Evolutionary conservation across 37 sponge, comb jelly and placozoan genomes (phyloP).

Genomic region (Beroe forskalii): DNA sequence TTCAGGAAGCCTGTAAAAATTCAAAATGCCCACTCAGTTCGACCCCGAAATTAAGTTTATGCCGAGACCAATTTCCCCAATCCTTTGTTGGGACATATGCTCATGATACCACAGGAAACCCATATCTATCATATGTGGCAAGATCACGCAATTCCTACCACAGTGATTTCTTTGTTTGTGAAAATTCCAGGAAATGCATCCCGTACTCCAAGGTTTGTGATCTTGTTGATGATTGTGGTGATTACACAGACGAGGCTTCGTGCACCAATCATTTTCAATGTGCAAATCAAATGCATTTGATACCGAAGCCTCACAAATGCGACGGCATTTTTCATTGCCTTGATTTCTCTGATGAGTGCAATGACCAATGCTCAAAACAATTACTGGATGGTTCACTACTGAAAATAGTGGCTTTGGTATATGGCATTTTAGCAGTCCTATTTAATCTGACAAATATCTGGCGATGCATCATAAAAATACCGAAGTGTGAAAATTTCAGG

Average conservation of each 20-base stretch:
- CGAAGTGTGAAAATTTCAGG: background rate
- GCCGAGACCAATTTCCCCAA: background rate
- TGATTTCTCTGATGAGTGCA: conserved; percentile 20
- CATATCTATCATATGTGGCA: background rate
- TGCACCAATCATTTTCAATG: background rate
- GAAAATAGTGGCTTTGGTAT: background rate
- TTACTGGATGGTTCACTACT: background rate
- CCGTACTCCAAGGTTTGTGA: background rate
- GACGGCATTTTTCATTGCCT: conserved; percentile 5
- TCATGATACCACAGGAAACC: background rate
- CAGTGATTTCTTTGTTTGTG: background rate
- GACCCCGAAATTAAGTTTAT: background rate
- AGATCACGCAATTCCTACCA: background rate
- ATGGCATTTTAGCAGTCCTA: background rate
- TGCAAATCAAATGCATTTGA: background rate
- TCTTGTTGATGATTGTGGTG: conserved; percentile 5
- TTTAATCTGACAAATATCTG: background rate
- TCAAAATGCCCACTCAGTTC: background rate
- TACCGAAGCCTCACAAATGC: background rate
- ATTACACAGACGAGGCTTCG: background rate
- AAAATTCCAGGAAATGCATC: background rate
- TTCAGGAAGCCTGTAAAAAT: background rate
- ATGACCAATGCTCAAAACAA: background rate
- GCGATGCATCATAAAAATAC: background rate
- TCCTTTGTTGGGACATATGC: background rate